phyloP scores from a whole-genome alignment of 2,113 vertebrate genomes.

The Indicator maculatus region DNA sequence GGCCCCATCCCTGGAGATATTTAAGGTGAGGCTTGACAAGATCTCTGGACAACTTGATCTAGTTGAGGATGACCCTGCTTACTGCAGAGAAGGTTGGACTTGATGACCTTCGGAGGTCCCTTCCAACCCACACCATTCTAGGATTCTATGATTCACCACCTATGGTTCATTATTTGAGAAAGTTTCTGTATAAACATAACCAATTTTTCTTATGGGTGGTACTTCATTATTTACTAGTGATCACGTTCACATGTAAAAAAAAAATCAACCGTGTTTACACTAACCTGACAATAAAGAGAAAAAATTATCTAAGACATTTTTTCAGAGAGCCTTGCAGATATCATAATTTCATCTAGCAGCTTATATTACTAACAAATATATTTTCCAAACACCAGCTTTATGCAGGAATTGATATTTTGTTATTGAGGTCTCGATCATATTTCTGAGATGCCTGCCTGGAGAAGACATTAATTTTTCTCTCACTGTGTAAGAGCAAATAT shows the following conservation, averaged over 20 bases:
- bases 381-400: neutral
- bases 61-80: too few species aligned
- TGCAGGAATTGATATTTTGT: neutral
- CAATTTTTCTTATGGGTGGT: neutral
- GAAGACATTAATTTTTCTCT: neutral
- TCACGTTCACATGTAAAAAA: neutral
- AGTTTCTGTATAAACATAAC: neutral
- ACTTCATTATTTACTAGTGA: neutral
- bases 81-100: too few species aligned
- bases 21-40: too few species aligned
- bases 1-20: too few species aligned
- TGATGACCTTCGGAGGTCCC: too few species aligned
- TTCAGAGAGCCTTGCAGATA: rapidly evolving
- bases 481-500: neutral
- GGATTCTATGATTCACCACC: neutral
- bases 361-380: neutral
- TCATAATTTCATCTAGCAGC: neutral
- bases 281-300: neutral
- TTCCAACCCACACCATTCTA: too few species aligned
- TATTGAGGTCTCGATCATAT: neutral
- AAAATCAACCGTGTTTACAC: neutral
- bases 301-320: neutral
- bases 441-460: neutral
- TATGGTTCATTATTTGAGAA: neutral
- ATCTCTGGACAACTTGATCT: too few species aligned